Conservation (phyloP, 2,113 vertebrate genomes). For the Tetrao urogallus region DNA sequence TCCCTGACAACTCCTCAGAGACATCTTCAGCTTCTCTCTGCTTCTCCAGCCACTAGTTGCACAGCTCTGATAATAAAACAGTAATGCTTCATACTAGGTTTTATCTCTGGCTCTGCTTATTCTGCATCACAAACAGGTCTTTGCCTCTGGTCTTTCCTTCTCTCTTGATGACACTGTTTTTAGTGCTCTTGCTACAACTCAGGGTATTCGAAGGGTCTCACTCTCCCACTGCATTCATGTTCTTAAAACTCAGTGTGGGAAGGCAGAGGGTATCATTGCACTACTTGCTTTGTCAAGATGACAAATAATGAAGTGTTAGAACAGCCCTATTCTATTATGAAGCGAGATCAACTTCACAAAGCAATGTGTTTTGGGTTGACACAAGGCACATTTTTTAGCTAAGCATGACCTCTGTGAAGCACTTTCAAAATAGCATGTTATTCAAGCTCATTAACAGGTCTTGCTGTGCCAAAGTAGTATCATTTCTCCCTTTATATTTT, state of each 20-base stretch:
- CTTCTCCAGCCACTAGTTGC: not conserved
- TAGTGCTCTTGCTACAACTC: not conserved
- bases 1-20: not conserved
- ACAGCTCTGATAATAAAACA: not conserved
- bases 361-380: not conserved
- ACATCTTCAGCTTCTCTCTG: not conserved
- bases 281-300: not conserved
- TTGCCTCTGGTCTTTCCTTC: not conserved
- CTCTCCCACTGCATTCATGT: not conserved
- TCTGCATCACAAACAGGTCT: not conserved
- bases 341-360: not conserved
- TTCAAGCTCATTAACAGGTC: slow-evolving; percentile 10
- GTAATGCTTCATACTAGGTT: not conserved
- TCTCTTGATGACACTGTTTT: fast-evolving
- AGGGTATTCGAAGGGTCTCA: not conserved
- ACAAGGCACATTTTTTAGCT: not conserved
- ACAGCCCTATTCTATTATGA: not conserved
- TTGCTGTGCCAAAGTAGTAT: not conserved
- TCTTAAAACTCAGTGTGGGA: not conserved
- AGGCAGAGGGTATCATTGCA: not conserved
- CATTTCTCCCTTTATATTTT: not conserved
- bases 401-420: not conserved
- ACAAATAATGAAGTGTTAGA: not conserved
- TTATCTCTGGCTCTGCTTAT: not conserved
- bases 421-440: not conserved